These are phyloP conservation scores for Dolichomitus sp. DNA, from an alignment of 2,888 invertebrate species.

Conservation along the genomic window DNA sequence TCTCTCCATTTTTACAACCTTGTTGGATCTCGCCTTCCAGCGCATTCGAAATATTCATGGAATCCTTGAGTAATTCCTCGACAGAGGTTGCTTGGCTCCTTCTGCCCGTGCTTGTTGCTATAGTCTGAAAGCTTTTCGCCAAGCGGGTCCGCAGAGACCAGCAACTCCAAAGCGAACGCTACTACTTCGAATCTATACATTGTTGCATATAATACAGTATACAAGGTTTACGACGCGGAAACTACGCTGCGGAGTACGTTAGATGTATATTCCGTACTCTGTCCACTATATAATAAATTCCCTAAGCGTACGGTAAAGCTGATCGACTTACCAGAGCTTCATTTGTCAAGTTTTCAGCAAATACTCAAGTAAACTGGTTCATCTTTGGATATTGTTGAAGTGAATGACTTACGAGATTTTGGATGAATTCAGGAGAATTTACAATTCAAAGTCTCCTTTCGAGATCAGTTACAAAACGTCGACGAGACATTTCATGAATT, in stretches of 20 bases:
- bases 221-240: background rate
- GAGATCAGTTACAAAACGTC: background rate
- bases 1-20: slow-evolving; percentile 73
- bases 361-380: background rate
- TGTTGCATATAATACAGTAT: background rate
- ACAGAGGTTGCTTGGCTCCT: slow-evolving; percentile 37
- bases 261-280: background rate
- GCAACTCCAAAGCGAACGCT: slow-evolving; percentile 24
- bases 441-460: background rate
- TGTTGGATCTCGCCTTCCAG: slow-evolving; percentile 70
- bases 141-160: slow-evolving; percentile 47
- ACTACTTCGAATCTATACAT: background rate
- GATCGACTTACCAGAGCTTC: background rate
- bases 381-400: background rate
- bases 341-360: background rate
- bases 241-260: background rate
- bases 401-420: background rate
- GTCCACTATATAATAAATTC: background rate
- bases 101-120: slow-evolving; percentile 27
- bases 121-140: slow-evolving; percentile 48
- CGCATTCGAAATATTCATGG: slow-evolving; percentile 74
- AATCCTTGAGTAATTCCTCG: slow-evolving; percentile 71
- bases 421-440: background rate
- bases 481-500: background rate
- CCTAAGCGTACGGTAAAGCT: background rate